Evolutionary conservation across 2,888 invertebrate genomes (phyloP).

Genomic region (Scrobipalpa costella): DNA sequence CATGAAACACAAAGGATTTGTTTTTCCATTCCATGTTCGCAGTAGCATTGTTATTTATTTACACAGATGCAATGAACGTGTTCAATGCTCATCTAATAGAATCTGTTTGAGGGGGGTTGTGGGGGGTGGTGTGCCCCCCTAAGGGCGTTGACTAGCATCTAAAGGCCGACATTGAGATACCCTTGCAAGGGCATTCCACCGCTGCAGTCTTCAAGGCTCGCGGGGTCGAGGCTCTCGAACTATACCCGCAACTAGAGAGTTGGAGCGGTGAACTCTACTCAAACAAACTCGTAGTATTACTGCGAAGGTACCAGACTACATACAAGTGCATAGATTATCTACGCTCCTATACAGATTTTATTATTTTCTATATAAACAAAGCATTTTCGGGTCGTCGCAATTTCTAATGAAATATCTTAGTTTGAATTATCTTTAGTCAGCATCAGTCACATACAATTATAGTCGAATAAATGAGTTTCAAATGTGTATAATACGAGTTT

Average conservation of each 20-base stretch:
- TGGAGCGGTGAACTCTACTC: constrained; percentile 21
- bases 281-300: constrained; percentile 1
- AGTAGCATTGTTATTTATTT: constrained; percentile 51
- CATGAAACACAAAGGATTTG: constrained; percentile 23
- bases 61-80: constrained; percentile 48
- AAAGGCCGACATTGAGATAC: constrained; percentile 74
- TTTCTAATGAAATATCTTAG: not conserved
- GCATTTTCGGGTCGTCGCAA: not conserved
- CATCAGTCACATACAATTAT: too few species aligned
- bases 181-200: constrained; percentile 76
- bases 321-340: not conserved
- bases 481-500: too few species aligned
- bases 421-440: too few species aligned
- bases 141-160: constrained; percentile 74
- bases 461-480: too few species aligned
- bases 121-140: constrained; percentile 43
- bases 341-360: not conserved
- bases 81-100: constrained; percentile 34
- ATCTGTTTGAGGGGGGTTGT: constrained; percentile 43
- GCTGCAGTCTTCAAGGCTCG: constrained; percentile 66
- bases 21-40: not conserved
- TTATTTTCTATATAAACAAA: not conserved
- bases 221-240: constrained; percentile 35
- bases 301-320: not conserved
- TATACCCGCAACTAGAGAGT: constrained; percentile 24